A percentile compares a stretch with the other conserved stretches of the same genome.
phyloP scores from a whole-genome alignment of 2,888 invertebrate genomes.

The Tenthredo mesomela region DNA sequence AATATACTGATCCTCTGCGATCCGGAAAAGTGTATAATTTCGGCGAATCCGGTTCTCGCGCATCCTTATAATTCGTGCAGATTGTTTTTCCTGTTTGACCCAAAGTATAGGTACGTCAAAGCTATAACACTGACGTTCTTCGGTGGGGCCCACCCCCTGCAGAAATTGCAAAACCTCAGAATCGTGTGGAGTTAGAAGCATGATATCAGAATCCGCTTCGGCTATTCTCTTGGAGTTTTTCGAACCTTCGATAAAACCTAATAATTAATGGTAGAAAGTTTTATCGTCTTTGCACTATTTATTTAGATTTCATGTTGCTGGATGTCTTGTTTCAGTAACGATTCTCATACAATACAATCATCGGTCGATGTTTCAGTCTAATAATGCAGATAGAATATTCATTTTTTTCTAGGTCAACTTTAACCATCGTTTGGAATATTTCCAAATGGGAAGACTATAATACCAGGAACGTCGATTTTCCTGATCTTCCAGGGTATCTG shows the following conservation, averaged over 20 bases:
- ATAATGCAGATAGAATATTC: not conserved
- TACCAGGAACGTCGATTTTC: not conserved
- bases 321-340: too few species aligned
- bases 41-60: slow-evolving; percentile 5
- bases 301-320: too few species aligned
- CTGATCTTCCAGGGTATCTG: not conserved
- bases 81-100: not conserved
- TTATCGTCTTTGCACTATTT: too few species aligned
- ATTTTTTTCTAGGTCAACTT: not conserved
- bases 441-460: not conserved
- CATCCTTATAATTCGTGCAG: not conserved
- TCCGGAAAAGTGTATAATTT: not conserved
- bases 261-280: too few species aligned
- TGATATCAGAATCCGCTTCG: not conserved
- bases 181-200: not conserved
- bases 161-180: not conserved
- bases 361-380: too few species aligned
- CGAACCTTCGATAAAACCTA: not conserved
- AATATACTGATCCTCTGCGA: not conserved
- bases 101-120: not conserved
- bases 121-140: not conserved
- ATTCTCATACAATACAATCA: too few species aligned
- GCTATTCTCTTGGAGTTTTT: not conserved
- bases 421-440: not conserved
- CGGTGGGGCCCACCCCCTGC: not conserved